Percentiles rank a stretch among this genome's conserved stretches.
Evolutionary conservation across 2,113 vertebrate genomes (phyloP).

Genomic region (Heloderma charlesbogerti): DNA sequence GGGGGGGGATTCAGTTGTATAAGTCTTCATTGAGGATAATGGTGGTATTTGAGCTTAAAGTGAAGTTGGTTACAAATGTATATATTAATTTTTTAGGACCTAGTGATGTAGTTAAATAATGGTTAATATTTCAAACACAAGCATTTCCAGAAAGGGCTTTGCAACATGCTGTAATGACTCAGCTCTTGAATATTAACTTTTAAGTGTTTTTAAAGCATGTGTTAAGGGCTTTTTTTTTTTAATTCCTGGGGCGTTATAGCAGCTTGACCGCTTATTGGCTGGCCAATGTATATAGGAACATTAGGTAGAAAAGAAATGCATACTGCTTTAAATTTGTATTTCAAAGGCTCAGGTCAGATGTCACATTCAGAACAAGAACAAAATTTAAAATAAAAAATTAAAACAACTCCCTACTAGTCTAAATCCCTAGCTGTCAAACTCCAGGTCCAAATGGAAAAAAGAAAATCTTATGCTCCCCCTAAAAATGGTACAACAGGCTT

Average conservation of each 20-base stretch:
- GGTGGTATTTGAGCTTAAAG: not conserved
- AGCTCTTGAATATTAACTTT: not conserved
- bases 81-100: not conserved
- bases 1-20: not conserved
- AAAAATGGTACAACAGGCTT: not conserved
- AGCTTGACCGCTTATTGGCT: not conserved
- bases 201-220: not conserved
- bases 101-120: not conserved
- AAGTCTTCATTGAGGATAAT: not conserved
- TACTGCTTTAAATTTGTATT: not conserved
- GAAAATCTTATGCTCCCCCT: not conserved
- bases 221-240: not conserved
- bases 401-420: not conserved
- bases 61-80: not conserved
- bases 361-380: not conserved
- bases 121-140: not conserved
- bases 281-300: not conserved
- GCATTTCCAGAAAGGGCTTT: not conserved
- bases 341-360: not conserved
- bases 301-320: not conserved
- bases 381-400: not conserved
- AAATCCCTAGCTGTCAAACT: not conserved
- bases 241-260: not conserved
- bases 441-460: not conserved
- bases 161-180: not conserved